Evolutionary conservation across 2,113 vertebrate genomes (phyloP).

Genomic region (Syrrhaptes paradoxus): DNA sequence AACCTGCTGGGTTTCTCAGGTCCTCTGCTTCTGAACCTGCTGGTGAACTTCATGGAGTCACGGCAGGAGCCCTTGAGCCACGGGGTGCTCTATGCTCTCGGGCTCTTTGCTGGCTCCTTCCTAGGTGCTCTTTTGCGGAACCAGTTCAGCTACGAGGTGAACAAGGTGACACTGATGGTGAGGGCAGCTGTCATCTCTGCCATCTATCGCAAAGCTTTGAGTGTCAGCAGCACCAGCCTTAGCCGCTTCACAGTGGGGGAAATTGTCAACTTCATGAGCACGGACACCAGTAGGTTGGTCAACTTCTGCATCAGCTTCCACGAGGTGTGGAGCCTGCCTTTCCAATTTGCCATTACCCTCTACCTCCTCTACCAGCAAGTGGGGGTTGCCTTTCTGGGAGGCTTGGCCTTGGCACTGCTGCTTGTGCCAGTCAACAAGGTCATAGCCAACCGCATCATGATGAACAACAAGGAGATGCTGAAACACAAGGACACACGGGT

Average conservation of each 20-base stretch:
- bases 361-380: constrained; percentile 93
- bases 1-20: constrained; percentile 85
- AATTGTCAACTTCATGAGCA: constrained; percentile 93
- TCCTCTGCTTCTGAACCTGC: constrained; percentile 86
- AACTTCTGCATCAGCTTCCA: constrained; percentile 93
- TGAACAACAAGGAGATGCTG: constrained; percentile 87
- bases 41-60: constrained; percentile 91
- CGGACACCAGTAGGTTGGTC: constrained; percentile 84
- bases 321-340: constrained; percentile 92
- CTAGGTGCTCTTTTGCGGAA: constrained; percentile 83
- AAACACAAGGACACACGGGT: constrained; percentile 88
- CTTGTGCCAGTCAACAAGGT: constrained; percentile 93
- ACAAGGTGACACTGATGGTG: constrained; percentile 83
- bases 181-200: constrained; percentile 81
- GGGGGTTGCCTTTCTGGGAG: constrained; percentile 88
- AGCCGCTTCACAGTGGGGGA: constrained; percentile 80
- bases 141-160: constrained; percentile 84
- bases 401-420: constrained; percentile 84
- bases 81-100: constrained; percentile 83
- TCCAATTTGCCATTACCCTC: constrained; percentile 85
- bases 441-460: constrained; percentile 86
- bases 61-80: constrained; percentile 80
- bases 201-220: constrained; percentile 87
- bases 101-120: constrained; percentile 84
- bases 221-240: constrained; percentile 79